These are phyloP conservation scores for Macrochelys suwanniensis DNA, from an alignment of 2,797 vertebrate species.

Conservation along the genomic window DNA sequence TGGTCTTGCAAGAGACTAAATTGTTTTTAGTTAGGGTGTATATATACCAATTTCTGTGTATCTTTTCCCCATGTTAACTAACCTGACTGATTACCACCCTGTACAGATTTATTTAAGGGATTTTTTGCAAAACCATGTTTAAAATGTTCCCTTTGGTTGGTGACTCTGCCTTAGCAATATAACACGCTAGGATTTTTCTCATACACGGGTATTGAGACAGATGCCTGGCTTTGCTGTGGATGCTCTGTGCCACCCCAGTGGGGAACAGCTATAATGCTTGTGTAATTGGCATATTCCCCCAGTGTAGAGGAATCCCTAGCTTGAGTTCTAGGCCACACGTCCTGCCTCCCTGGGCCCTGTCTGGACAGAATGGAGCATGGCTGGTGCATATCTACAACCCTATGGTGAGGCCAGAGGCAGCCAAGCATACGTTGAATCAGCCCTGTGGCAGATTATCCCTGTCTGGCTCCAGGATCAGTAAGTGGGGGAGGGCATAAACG, in stretches of 20 bases:
- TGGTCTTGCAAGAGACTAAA: neutral
- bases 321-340: neutral
- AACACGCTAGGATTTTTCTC: neutral
- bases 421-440: neutral
- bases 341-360: neutral
- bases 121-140: neutral
- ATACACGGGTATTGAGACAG: neutral
- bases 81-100: neutral
- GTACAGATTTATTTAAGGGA: neutral
- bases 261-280: neutral
- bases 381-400: neutral
- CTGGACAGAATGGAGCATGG: neutral
- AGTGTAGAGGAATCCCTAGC: neutral
- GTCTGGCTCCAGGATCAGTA: neutral
- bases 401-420: neutral
- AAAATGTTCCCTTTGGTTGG: neutral
- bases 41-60: neutral
- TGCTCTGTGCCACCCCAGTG: neutral
- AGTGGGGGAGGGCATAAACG: neutral
- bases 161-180: neutral
- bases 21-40: neutral
- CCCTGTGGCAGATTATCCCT: neutral
- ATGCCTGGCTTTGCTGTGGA: neutral
- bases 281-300: neutral
- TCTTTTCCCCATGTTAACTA: neutral